Evolutionary conservation across 2,113 vertebrate species (phyloP), one percentile per base, ranked within the genome.

Genomic region (Gallinago paraguaiae): DNA sequence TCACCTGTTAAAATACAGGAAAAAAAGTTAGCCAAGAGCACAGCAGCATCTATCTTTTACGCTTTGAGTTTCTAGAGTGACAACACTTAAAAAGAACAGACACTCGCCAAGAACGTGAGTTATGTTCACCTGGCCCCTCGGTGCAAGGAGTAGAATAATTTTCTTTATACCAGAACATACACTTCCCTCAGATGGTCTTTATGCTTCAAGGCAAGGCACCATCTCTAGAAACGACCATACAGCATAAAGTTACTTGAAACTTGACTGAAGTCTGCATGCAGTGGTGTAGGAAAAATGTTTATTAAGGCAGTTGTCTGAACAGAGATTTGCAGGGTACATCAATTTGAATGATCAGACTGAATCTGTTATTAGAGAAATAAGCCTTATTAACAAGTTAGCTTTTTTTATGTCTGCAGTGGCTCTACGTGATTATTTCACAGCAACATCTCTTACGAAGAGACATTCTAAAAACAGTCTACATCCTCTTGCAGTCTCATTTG

Each of bases 261-360:
- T 35, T n/a, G 31, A 82, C 35, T 31, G 28, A 86, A 45, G 41
- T 41, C n/a, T 78, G 27, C 30, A 83, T 20, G 9, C 43, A 76
- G 13, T 23, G 48, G 23, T 19, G 22, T 41, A 80, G 54, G 37
- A 63, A 87, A 77, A 82, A 43, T 0, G 0, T 74, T 72, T 85
- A 35, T 35, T 72, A 41, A 54, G 39, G 50, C 27, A 65, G 28
- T 17, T 25, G 28, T n/a, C 46, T 77, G 56, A 83, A 39, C 17
- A 86, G 31, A 77, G 37, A 35, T 14, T 79, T 84, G 59, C 60
- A 45, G 4, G 7, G 6, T 23, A 28, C 0, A 0, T n/a, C 27
- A 50, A 3, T 50, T 31, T 69, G 59, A 12, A 71, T 39, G 28
- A 75, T 35, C 16, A 35, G 78, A 59, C 10, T 39, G 37, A 13